A percentile compares a stretch with the other conserved stretches of the same genome.
Conservation (phyloP, 2,113 vertebrate genomes). For the Pungitius pungitius region DNA sequence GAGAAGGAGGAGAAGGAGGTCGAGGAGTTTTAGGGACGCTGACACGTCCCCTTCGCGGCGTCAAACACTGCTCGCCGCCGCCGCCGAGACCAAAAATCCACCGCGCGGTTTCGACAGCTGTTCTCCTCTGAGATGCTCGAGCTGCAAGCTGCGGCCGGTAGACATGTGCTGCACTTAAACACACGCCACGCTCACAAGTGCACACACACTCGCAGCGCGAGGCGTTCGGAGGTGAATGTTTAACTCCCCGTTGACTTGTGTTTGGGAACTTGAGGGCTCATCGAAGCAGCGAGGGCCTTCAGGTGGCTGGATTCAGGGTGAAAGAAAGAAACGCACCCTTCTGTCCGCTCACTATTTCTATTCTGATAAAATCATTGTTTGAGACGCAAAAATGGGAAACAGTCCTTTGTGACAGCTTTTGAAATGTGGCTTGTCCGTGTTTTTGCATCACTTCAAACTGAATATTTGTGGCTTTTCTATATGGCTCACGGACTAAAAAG, state of each 20-base stretch:
- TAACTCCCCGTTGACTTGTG: slow-evolving; percentile 54
- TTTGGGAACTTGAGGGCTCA: slow-evolving; percentile 49
- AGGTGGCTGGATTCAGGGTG: background rate
- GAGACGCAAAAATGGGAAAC: background rate
- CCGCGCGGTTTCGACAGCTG: slow-evolving; percentile 75
- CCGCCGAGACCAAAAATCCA: slow-evolving; percentile 75
- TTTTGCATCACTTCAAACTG: slow-evolving; percentile 3
- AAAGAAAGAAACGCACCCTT: background rate
- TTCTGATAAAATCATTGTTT: background rate
- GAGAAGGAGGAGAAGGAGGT: slow-evolving; percentile 60
- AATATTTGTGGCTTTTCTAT: background rate
- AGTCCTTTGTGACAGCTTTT: background rate
- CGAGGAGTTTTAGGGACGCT: slow-evolving; percentile 72
- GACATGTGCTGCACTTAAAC: slow-evolving; percentile 53
- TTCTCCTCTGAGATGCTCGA: slow-evolving; percentile 65
- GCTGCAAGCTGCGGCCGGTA: slow-evolving; percentile 36
- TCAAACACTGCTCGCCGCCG: slow-evolving; percentile 49
- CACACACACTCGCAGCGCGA: slow-evolving; percentile 28
- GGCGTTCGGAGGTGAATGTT: slow-evolving; percentile 56
- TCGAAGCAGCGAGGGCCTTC: slow-evolving; percentile 31
- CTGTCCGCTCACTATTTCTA: background rate
- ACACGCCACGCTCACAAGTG: slow-evolving; percentile 33
- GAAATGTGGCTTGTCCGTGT: background rate
- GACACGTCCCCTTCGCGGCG: slow-evolving; percentile 71
- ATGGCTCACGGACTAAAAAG: background rate